Evolutionary conservation across 35 echinoderm and acorn worm genomes (phyloP).

Genomic region (Anneissia japonica): DNA sequence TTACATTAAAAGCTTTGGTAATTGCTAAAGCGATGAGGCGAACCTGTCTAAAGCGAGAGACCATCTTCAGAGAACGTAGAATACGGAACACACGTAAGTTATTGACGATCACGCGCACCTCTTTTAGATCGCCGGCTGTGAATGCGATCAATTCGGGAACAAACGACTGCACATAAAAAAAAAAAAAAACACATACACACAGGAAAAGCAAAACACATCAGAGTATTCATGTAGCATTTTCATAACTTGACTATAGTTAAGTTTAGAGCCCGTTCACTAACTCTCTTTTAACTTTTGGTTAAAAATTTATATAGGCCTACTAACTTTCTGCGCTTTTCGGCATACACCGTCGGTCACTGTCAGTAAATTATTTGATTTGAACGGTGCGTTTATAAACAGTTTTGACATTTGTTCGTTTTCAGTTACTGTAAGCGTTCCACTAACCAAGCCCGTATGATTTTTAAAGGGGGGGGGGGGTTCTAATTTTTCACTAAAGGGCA

Average conservation of each 20-base stretch:
- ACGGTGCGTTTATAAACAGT: too few species aligned
- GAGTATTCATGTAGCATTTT: background rate
- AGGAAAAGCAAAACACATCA: background rate
- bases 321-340: background rate
- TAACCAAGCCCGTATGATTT: too few species aligned
- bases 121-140: conserved; percentile 57
- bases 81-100: conserved; percentile 91
- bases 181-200: background rate
- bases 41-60: conserved; percentile 79
- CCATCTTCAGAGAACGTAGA: conserved; percentile 92
- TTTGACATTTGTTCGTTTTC: too few species aligned
- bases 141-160: conserved; percentile 86
- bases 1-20: conserved; percentile 91
- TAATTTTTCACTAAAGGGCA: too few species aligned
- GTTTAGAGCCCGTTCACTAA: background rate
- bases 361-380: too few species aligned
- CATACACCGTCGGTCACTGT: background rate
- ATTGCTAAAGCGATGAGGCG: conserved; percentile 83
- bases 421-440: too few species aligned
- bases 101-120: conserved; percentile 63
- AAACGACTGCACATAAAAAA: conserved; percentile 57
- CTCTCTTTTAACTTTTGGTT: background rate
- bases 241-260: background rate
- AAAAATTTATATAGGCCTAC: background rate
- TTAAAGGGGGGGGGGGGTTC: too few species aligned